A percentile compares a stretch with the other conserved stretches of the same genome.
phyloP scores from a whole-genome alignment of 1,140 invertebrate genomes.

The Leptopilina boulardi region DNA sequence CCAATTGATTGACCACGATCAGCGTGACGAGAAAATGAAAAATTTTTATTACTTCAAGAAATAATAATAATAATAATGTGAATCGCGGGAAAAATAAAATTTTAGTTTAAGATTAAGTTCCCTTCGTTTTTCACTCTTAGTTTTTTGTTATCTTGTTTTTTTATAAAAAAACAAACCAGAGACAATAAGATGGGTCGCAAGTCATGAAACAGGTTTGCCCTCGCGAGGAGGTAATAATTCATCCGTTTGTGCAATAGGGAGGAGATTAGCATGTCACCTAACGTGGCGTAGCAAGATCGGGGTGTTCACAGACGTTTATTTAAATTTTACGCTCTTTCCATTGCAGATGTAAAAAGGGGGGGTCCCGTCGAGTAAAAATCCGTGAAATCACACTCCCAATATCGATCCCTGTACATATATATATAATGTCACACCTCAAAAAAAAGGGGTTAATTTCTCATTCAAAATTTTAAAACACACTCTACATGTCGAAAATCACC shows the following conservation, averaged over 20 bases:
- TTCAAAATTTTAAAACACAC: background rate
- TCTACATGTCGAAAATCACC: background rate
- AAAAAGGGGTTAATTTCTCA: slow-evolving; percentile 60
- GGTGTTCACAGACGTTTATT: slow-evolving; percentile 68
- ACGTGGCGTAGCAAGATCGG: slow-evolving; percentile 65
- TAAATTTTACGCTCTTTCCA: slow-evolving; percentile 71
- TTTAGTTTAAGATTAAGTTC: no score
- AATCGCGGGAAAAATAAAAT: no score
- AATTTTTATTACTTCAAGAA: no score
- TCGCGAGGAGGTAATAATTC: slow-evolving; percentile 57
- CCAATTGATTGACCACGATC: slow-evolving; percentile 61
- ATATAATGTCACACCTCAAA: slow-evolving; percentile 33
- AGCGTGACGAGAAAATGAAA: slow-evolving; percentile 59
- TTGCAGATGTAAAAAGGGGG: slow-evolving; percentile 62
- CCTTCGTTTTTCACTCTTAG: no score
- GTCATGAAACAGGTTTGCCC: slow-evolving; percentile 59
- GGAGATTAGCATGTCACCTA: slow-evolving; percentile 73
- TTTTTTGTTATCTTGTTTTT: background rate
- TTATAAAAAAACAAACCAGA: slow-evolving; percentile 8
- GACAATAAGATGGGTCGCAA: slow-evolving; percentile 47
- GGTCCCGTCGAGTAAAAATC: slow-evolving; percentile 57
- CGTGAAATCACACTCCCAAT: slow-evolving; percentile 66
- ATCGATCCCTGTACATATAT: slow-evolving; percentile 42
- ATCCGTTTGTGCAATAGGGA: slow-evolving; percentile 53
- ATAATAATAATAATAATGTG: background rate